These are phyloP conservation scores for Harpagoxenus sublaevis DNA, from an alignment of 2,888 invertebrate species.

Conservation along the genomic window DNA sequence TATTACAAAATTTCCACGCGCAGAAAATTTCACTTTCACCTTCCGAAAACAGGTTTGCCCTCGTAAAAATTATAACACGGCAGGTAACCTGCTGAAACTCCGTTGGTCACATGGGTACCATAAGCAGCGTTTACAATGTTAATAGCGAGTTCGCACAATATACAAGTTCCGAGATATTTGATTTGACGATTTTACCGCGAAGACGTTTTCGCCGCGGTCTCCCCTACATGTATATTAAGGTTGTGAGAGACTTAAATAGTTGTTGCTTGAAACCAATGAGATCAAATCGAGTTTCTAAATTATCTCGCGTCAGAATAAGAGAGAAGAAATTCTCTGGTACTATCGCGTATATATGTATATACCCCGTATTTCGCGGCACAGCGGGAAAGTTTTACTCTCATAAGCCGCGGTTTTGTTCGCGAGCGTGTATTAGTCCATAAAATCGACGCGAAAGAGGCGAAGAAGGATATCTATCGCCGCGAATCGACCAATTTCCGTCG, in stretches of 20 bases:
- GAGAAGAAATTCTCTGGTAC: constrained; percentile 1
- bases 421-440: constrained; percentile 45
- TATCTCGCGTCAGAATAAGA: constrained; percentile 8
- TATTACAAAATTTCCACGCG: no score
- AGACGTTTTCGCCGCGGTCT: no score
- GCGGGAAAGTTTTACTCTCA: constrained; percentile 41
- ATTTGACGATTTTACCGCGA: no score
- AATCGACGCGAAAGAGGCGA: constrained; percentile 50
- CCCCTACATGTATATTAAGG: no score
- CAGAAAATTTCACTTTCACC: no score
- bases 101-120: no score
- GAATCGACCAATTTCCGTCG: constrained; percentile 39
- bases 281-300: constrained; percentile 15
- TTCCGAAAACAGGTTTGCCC: no score
- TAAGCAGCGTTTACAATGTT: no score
- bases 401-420: constrained; percentile 49
- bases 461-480: constrained; percentile 50
- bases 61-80: no score
- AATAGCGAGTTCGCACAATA: no score
- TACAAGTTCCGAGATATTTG: no score
- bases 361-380: constrained; percentile 12
- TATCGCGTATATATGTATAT: neutral
- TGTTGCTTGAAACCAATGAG: neutral
- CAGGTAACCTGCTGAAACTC: no score
- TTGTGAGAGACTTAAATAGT: neutral